These are phyloP conservation scores for Autographa gamma DNA, from an alignment of 2,888 invertebrate genomes.

Conservation along the genomic window DNA sequence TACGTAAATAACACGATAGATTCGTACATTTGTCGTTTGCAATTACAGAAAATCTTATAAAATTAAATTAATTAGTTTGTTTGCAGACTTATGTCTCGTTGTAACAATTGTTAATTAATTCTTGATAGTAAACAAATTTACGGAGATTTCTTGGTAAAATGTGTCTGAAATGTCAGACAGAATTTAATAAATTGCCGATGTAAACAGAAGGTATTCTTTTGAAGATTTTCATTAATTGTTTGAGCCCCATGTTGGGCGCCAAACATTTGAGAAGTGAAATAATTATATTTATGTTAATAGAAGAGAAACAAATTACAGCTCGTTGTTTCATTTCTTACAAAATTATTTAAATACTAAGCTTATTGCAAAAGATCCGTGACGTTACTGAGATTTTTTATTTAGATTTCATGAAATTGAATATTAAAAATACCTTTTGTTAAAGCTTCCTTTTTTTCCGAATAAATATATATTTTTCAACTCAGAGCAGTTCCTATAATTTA, in stretches of 20 bases:
- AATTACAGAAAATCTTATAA: neutral
- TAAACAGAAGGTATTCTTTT: neutral
- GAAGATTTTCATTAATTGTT: neutral
- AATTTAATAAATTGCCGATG: neutral
- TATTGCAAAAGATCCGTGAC: too few species aligned
- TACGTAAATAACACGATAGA: neutral
- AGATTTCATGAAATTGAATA: too few species aligned
- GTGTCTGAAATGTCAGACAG: neutral
- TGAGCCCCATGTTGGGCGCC: slow-evolving; percentile 27
- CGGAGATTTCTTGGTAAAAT: neutral
- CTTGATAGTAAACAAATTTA: neutral
- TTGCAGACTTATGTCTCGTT: neutral
- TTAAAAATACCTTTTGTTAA: too few species aligned
- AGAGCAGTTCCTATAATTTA: too few species aligned
- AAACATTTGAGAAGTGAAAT: neutral
- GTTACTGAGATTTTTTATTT: too few species aligned
- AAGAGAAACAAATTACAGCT: neutral
- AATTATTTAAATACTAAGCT: too few species aligned
- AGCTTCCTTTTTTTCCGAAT: too few species aligned
- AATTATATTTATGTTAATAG: neutral
- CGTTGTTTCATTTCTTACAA: too few species aligned
- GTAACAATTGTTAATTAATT: neutral
- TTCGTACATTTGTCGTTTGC: neutral
- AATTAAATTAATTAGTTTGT: neutral
- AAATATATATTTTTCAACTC: too few species aligned